Evolutionary conservation across 2,888 invertebrate genomes (phyloP).

Genomic region (Xanthorhoe spadicearia): DNA sequence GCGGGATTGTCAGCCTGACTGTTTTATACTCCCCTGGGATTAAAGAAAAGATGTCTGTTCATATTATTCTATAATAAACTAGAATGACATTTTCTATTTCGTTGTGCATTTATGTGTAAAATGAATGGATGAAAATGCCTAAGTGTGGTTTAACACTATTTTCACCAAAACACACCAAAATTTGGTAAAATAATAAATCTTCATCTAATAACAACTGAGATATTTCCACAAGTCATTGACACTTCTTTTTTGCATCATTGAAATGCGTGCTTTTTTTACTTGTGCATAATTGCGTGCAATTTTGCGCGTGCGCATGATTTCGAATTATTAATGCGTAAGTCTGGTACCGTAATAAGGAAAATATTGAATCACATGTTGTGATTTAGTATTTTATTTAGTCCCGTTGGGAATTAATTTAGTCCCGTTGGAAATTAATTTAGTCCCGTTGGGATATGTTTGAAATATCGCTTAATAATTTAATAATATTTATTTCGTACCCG

Average conservation of each 20-base stretch:
- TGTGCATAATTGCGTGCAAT: slow-evolving; percentile 15
- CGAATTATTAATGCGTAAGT: slow-evolving; percentile 15
- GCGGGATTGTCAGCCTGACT: slow-evolving; percentile 10
- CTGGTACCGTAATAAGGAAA: slow-evolving; percentile 15
- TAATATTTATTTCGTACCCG: too few relatives aligned
- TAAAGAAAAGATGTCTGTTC: neutral
- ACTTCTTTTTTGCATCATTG: slow-evolving; percentile 2
- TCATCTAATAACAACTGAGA: neutral
- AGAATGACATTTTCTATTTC: neutral
- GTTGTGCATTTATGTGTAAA: neutral
- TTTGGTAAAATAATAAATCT: too few relatives aligned
- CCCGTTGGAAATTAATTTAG: too few relatives aligned
- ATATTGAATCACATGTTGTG: neutral
- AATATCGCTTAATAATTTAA: too few relatives aligned
- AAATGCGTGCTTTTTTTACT: neutral
- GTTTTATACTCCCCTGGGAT: slow-evolving; percentile 10
- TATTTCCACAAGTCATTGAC: slow-evolving; percentile 3
- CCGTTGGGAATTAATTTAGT: too few relatives aligned
- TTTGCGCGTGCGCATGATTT: slow-evolving; percentile 11
- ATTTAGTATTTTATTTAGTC: neutral
- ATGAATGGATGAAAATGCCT: too few relatives aligned
- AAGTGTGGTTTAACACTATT: too few relatives aligned
- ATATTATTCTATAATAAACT: neutral
- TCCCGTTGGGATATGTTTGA: too few relatives aligned
- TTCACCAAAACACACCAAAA: too few relatives aligned